A percentile compares a stretch with the other conserved stretches of the same genome.
Conservation (phyloP, 2,113 vertebrate species). For the Syngnathus typhle region DNA sequence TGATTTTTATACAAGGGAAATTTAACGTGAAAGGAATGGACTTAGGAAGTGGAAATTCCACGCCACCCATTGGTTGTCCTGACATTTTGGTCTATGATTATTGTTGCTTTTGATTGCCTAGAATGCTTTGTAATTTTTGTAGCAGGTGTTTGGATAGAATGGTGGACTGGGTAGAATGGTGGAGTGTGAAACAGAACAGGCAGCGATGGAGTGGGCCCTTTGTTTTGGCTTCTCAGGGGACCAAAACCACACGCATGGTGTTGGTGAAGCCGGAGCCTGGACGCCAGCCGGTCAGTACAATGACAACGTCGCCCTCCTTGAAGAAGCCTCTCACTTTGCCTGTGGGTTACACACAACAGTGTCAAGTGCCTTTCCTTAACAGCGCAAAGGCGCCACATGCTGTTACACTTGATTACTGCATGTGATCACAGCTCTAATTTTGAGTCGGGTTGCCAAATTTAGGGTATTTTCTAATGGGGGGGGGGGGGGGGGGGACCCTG, state of each 20-base stretch:
- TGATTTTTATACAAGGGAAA: constrained; percentile 19
- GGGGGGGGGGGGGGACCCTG: no score
- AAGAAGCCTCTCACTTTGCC: constrained; percentile 95
- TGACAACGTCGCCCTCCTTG: constrained; percentile 84
- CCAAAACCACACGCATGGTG: constrained; percentile 95
- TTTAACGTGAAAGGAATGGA: constrained; percentile 35
- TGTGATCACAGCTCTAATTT: not conserved
- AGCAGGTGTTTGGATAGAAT: not conserved
- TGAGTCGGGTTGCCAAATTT: not conserved
- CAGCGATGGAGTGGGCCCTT: constrained; percentile 17
- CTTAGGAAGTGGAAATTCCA: constrained; percentile 24
- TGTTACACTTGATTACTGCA: not conserved
- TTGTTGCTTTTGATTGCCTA: constrained; percentile 13
- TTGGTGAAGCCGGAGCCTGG: constrained; percentile 96
- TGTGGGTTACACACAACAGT: constrained; percentile 36
- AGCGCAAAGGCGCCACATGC: not conserved
- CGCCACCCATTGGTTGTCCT: constrained; percentile 6
- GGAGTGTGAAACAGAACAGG: constrained; percentile 11
- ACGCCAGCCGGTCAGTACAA: constrained; percentile 92
- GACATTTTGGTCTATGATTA: constrained; percentile 1
- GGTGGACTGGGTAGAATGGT: not conserved
- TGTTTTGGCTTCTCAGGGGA: constrained; percentile 65
- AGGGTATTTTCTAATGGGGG: not conserved
- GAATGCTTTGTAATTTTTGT: constrained; percentile 6
- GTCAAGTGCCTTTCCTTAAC: no score